phyloP scores from a whole-genome alignment of 2,888 invertebrate species.

The Masnerella sp. region DNA sequence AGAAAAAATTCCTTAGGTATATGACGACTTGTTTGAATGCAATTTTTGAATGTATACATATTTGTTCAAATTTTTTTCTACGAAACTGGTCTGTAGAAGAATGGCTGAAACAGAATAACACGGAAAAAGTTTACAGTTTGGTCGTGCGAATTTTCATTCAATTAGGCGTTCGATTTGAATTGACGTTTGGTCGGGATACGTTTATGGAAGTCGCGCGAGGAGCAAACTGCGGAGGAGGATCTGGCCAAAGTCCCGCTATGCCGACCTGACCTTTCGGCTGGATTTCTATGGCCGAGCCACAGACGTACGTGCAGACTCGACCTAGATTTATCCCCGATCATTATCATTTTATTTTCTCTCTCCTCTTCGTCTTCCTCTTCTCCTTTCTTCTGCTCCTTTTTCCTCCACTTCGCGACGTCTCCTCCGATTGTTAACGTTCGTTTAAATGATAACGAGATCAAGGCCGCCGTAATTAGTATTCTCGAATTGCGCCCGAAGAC shows the following conservation, averaged over 20 bases:
- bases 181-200: conserved; percentile 5
- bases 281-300: conserved; percentile 49
- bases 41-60: too few relatives aligned
- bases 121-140: conserved; percentile 1
- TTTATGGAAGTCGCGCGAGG: conserved; percentile 38
- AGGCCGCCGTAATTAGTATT: conserved; percentile 41
- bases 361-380: neutral
- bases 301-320: conserved; percentile 53
- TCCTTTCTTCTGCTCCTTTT: neutral
- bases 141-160: conserved; percentile 11
- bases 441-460: conserved; percentile 47
- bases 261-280: conserved; percentile 57
- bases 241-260: conserved; percentile 57
- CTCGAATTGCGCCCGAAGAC: conserved; percentile 28
- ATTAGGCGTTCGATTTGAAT: conserved; percentile 15
- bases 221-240: conserved; percentile 56
- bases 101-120: neutral
- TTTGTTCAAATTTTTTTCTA: too few relatives aligned
- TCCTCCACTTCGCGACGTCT: neutral
- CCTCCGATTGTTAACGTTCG: conserved; percentile 23
- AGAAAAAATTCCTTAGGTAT: too few relatives aligned
- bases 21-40: too few relatives aligned
- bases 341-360: conserved; percentile 32
- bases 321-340: conserved; percentile 46
- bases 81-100: too few relatives aligned